Evolutionary conservation across 1,140 invertebrate genomes (phyloP).

Genomic region (Trinorchestia longiramus): DNA sequence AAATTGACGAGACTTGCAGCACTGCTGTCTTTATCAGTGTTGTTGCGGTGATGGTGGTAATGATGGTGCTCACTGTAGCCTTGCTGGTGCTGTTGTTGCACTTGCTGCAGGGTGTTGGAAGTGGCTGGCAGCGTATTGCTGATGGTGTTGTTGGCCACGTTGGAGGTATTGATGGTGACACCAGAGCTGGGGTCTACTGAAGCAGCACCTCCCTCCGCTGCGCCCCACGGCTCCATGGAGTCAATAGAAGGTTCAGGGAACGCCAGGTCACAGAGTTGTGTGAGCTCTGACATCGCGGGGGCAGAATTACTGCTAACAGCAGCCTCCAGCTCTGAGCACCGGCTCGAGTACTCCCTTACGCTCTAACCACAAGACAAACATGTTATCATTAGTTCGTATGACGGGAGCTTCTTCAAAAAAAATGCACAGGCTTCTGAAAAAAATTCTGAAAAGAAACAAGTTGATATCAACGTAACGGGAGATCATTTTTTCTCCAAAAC

Average conservation of each 20-base stretch:
- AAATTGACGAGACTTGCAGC: neutral
- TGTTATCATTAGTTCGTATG: neutral
- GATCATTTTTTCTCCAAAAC: too few species aligned
- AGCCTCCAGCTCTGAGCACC: neutral
- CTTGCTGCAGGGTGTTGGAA: constrained; percentile 20
- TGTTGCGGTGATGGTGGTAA: neutral
- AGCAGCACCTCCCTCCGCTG: neutral
- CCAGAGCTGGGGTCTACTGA: neutral
- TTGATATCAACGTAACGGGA: neutral
- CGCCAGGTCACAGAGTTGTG: constrained; percentile 64
- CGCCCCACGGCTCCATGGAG: neutral
- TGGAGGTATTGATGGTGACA: neutral
- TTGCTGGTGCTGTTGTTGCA: neutral
- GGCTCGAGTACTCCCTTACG: constrained; percentile 55
- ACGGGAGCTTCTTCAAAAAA: too few species aligned
- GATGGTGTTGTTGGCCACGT: constrained; percentile 36
- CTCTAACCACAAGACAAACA: constrained; percentile 53
- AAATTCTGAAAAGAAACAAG: neutral
- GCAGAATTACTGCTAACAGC: neutral
- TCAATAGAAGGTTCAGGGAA: constrained; percentile 40
- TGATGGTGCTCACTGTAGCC: neutral
- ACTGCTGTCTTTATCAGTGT: neutral
- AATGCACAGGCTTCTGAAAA: neutral
- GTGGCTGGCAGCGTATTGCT: constrained; percentile 10
- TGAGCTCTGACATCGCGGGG: constrained; percentile 59